phyloP scores from a whole-genome alignment of 2,113 vertebrate species.

The Galbula dea region DNA sequence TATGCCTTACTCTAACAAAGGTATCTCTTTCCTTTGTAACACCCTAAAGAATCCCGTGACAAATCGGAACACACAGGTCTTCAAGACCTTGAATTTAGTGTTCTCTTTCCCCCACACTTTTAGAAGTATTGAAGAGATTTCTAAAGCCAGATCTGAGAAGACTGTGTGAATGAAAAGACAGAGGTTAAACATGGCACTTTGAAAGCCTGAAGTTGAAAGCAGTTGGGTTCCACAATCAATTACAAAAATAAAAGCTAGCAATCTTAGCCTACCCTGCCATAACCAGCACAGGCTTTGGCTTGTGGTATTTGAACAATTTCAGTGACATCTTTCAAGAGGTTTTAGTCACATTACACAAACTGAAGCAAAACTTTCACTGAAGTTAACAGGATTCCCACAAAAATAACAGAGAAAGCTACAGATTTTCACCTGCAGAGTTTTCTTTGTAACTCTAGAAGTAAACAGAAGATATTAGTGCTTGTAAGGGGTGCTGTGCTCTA shows the following conservation, averaged over 20 bases:
- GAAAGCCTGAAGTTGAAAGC: background rate
- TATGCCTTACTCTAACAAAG: background rate
- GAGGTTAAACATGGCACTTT: background rate
- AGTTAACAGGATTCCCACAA: background rate
- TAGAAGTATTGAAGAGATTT: background rate
- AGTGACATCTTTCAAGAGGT: background rate
- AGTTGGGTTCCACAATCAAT: background rate
- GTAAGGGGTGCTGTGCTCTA: background rate
- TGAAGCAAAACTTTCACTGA: background rate
- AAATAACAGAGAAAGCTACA: background rate
- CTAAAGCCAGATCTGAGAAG: background rate
- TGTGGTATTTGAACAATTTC: background rate
- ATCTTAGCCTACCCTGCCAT: background rate
- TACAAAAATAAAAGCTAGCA: background rate
- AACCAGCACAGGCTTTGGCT: background rate
- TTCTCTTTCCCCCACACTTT: background rate
- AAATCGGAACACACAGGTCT: background rate
- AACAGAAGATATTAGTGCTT: background rate
- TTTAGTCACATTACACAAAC: background rate
- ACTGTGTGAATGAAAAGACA: background rate
- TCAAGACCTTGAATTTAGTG: background rate
- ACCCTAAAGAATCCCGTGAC: background rate
- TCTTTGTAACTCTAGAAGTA: background rate
- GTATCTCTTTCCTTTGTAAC: background rate
- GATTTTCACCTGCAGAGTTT: background rate